Conservation (phyloP, 2,888 invertebrate genomes). For the Bombyx huttoni region DNA sequence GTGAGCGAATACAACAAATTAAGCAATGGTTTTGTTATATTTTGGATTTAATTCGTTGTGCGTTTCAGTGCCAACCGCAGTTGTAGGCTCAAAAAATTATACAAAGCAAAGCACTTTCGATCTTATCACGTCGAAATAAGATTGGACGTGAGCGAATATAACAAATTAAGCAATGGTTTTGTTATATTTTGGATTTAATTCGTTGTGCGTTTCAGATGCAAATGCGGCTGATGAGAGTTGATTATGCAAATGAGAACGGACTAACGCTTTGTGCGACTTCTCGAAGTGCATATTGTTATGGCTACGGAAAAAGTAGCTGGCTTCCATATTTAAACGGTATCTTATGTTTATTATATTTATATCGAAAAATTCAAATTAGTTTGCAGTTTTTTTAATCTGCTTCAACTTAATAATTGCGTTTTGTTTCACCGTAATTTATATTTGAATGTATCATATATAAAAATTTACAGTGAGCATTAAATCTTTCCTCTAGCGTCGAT, state of each 20-base stretch:
- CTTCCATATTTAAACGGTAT: constrained; percentile 6
- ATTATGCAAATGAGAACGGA: constrained; percentile 53
- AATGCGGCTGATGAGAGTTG: constrained; percentile 57
- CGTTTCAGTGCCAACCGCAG: no score
- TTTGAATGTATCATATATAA: no score
- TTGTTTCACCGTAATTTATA: no score
- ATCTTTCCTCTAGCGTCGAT: no score
- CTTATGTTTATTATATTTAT: not conserved
- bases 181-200: constrained; percentile 42
- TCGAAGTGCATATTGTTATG: constrained; percentile 34
- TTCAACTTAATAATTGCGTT: no score
- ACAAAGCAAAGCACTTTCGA: constrained; percentile 12
- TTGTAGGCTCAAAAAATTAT: no score
- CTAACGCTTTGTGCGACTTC: constrained; percentile 29
- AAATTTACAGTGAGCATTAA: no score
- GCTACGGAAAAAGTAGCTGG: constrained; percentile 16
- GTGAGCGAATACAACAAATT: constrained; percentile 5
- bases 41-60: constrained; percentile 46
- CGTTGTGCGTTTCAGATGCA: constrained; percentile 52
- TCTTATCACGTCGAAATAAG: constrained; percentile 10
- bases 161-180: constrained; percentile 7
- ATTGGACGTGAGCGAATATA: constrained; percentile 10
- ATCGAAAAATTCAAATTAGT: not conserved
- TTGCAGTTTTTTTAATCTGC: no score
- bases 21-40: constrained; percentile 16